phyloP scores from a whole-genome alignment of 2,797 vertebrate genomes.

The Rhinichthys osculus region DNA sequence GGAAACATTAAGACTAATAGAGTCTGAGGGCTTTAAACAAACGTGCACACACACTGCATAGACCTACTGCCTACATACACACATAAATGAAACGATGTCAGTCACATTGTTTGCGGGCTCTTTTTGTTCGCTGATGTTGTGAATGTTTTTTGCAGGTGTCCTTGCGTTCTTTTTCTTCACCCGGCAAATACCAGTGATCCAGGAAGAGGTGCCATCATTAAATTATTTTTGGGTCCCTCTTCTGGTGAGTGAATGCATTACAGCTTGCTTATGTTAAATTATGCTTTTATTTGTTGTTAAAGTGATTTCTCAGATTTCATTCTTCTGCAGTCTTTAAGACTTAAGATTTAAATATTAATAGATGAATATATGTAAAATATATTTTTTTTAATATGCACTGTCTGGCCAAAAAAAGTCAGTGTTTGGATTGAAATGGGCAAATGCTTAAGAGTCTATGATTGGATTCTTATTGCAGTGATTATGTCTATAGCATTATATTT shows the following conservation, averaged over 20 bases:
- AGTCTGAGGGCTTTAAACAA: neutral
- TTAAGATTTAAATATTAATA: neutral
- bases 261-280: neutral
- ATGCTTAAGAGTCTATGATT: no score
- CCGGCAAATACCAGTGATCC: constrained; percentile 82
- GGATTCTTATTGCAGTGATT: no score
- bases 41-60: neutral
- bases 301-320: neutral
- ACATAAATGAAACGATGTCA: neutral
- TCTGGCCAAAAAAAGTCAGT: no score
- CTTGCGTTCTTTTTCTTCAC: constrained; percentile 96
- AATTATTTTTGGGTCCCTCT: constrained; percentile 97
- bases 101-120: neutral
- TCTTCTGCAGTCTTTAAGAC: neutral
- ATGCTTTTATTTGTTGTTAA: neutral
- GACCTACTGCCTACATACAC: neutral
- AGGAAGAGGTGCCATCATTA: constrained; percentile 84
- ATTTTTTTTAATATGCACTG: no score
- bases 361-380: no score
- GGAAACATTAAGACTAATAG: neutral
- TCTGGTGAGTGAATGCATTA: constrained; percentile 82
- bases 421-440: no score
- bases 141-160: constrained; percentile 78
- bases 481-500: no score
- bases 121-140: neutral